Base-by-base conservation (phyloP, 2,113 vertebrate species). In the Cavia aperea region DNA sequence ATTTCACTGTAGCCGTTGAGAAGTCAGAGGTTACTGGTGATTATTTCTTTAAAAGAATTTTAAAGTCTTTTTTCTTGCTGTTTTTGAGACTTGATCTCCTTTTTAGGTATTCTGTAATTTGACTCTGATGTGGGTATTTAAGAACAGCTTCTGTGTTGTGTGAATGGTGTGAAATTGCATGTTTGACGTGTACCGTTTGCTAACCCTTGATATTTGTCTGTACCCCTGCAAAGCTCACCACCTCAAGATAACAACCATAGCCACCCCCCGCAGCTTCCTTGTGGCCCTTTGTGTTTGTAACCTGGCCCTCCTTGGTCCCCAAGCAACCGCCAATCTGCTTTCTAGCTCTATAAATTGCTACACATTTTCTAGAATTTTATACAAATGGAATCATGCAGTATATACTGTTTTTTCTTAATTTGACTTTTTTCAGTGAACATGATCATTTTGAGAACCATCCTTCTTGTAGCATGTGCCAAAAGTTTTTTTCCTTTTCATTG, bases 51-150 rank as follows among this genome's bases (percentile, higher is more conserved):
- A 92, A 58, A 65, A 77, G 86, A 82, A 39, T 39, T 39, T 39
- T 39, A 90, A 86, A 84, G 43, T 29, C 83, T 93, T 78, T 94
- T 86, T 56, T 89, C 73, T 88, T 39, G 56, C n/a, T 86, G 18
- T 49, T 91, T 88, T 89, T 82, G 68, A 93, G 68, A 92, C 89
- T 54, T 86, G 60, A 49, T 85, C 49, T 87, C 87, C 66, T 23
- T 54, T 83, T 93, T 79, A 72, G 60, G 56, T 51, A 15, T 92
- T 85, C 51, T 82, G 10, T 10, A 66, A 72, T 90, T 93, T 92
- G 51, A 70, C 39, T 62, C 5, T 65, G 24, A 81, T 65, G 15
- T 54, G 43, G 46, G 78, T 46, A 88, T 92, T 73, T 86, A n/a
- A 92, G 86, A 88, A 66, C 77, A 82, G 54, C 63, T 82, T 88